Base-by-base conservation (phyloP, 1,140 invertebrate species). In the Ostrea denselamellosa region DNA sequence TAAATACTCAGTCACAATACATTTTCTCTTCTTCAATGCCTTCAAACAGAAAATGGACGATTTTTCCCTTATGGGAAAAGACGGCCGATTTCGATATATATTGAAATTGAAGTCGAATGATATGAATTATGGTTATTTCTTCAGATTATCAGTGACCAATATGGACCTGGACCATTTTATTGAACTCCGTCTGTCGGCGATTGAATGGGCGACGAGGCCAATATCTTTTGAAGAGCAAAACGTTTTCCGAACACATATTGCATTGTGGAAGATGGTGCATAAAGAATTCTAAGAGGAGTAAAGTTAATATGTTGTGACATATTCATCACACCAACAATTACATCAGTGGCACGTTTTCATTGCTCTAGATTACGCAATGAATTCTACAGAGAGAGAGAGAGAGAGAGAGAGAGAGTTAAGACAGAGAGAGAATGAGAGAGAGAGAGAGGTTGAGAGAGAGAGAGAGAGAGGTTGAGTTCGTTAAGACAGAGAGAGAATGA, bases 221-320 rank as follows among this genome's bases (percentile, higher is more conserved):
- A 62, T 62, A 19, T 19, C 17, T 62, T 17, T 62, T 62, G 19
- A 2, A 62, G 56, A 0, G n/a, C 17, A 62, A 62, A 62, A 4
- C 1, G 54, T 17, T 62, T 19, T 62, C 17, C 17, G 14, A 62
- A 62, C 17, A 25, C 8, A 12, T 7, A 10, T 77, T 25, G 9
- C 28, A 77, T 77, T 25, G 68, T 12, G 14, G 10, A 25, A 34
- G 0, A 7, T 12, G 28, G 14, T 25, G 28, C 68, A 25, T 28
- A 9, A 77, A 28, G 28, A 4, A 34, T 14, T 14, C 0, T 12
- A 10, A 17, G 28, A 34, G 22, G 2, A 14, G 25, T 28, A 25
- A 77, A 77, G 28, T 77, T 77, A 34, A 77, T 77, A 34, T 14
- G 68, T 14, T 77, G 28, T 77, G 68, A 77, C 68, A 77, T 12